phyloP scores from a whole-genome alignment of 2,113 vertebrate genomes.

The Oenanthe oenanthe region DNA sequence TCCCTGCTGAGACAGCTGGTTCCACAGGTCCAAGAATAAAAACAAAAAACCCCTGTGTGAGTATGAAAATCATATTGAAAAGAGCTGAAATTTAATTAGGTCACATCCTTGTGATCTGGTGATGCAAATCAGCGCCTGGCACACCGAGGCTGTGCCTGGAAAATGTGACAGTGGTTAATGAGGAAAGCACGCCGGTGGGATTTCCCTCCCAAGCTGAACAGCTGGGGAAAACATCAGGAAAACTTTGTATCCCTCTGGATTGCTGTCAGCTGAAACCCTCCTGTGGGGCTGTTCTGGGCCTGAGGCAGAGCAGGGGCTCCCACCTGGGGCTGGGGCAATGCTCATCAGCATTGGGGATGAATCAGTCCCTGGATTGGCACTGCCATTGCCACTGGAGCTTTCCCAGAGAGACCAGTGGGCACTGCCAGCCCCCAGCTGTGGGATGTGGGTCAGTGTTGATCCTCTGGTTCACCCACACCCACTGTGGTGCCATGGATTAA shows the following conservation, averaged over 20 bases:
- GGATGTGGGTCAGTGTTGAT: background rate
- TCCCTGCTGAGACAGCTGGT: background rate
- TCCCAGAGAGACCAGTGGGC: background rate
- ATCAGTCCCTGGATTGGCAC: rapidly evolving
- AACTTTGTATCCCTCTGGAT: background rate
- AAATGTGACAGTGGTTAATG: conserved; percentile 1
- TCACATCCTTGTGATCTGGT: conserved; percentile 34
- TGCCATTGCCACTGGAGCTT: background rate
- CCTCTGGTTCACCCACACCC: background rate
- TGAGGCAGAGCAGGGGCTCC: rapidly evolving
- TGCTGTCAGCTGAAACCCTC: background rate
- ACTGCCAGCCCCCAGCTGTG: background rate
- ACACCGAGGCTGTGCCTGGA: background rate
- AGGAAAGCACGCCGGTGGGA: background rate
- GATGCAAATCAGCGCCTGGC: conserved; percentile 19
- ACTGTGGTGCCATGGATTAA: background rate
- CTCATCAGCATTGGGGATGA: rapidly evolving
- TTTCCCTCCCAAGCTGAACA: background rate
- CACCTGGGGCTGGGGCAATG: rapidly evolving
- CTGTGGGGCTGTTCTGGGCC: background rate
- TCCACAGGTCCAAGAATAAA: background rate
- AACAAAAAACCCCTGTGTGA: background rate
- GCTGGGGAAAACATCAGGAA: background rate
- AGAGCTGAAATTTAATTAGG: conserved; percentile 49
- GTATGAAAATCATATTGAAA: conserved; percentile 58